Percentiles rank a stretch among this genome's conserved stretches.
These are phyloP conservation scores for Melanotaenia maccullochi DNA, from an alignment of 2,797 vertebrate genomes.

Conservation along the genomic window DNA sequence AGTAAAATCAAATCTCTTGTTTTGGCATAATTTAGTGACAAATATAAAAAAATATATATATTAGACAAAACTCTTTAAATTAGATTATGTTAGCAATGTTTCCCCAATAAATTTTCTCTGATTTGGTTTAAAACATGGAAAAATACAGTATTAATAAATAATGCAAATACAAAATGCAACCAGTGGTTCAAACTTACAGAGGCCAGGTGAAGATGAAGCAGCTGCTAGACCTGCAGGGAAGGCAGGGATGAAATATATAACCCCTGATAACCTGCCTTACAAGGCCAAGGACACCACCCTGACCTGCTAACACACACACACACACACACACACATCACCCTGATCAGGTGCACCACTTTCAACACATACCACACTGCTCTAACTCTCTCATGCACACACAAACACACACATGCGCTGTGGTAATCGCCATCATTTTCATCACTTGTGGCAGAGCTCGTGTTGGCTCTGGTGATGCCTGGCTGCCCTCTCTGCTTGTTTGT, in stretches of 20 bases:
- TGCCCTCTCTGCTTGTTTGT: constrained; percentile 44
- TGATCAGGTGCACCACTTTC: constrained; percentile 33
- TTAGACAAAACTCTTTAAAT: too few species aligned
- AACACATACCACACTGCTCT: constrained; percentile 13
- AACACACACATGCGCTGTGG: constrained; percentile 23
- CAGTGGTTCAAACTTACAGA: constrained; percentile 61
- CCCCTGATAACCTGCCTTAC: constrained; percentile 72
- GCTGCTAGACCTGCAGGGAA: constrained; percentile 57
- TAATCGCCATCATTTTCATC: constrained; percentile 62
- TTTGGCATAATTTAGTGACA: not conserved
- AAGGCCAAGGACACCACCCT: constrained; percentile 76
- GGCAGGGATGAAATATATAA: constrained; percentile 80
- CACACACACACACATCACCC: constrained; percentile 24
- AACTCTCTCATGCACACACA: constrained; percentile 6
- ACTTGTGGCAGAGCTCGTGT: constrained; percentile 51
- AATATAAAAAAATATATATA: not conserved
- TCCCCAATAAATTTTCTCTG: not conserved
- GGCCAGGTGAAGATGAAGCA: constrained; percentile 60
- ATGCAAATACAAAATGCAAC: constrained; percentile 2
- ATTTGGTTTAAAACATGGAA: not conserved
- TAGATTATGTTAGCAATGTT: too few species aligned
- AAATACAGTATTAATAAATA: constrained; percentile 1
- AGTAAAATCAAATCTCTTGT: not conserved
- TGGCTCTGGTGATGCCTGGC: constrained; percentile 62
- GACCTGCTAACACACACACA: constrained; percentile 50